Conservation (phyloP, 2,888 invertebrate species). For the Vanessa cardui region DNA sequence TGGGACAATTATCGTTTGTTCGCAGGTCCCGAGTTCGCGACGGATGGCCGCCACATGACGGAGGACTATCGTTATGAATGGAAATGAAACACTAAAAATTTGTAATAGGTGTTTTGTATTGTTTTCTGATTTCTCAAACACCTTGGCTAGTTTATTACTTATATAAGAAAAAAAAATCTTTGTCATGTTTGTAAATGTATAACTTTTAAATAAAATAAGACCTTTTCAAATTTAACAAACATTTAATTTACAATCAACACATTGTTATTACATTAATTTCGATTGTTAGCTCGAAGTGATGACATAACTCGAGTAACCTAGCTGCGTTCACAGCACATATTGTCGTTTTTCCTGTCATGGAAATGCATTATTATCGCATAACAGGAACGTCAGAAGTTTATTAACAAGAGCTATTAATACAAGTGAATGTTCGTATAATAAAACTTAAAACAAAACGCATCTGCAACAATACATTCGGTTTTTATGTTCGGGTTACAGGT, state of each 20-base stretch:
- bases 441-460: background rate
- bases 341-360: no score
- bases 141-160: background rate
- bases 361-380: no score
- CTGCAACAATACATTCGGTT: constrained; percentile 1
- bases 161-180: background rate
- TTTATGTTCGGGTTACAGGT: constrained; percentile 28
- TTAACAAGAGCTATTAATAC: no score
- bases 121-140: background rate
- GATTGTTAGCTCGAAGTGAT: no score
- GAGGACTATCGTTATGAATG: background rate
- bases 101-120: constrained; percentile 6
- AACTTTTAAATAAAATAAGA: background rate
- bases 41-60: constrained; percentile 42
- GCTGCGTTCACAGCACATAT: no score
- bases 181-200: background rate
- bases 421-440: no score
- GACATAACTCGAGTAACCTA: no score
- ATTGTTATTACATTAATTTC: no score
- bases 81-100: constrained; percentile 1
- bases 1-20: constrained; percentile 33
- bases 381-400: no score
- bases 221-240: no score
- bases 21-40: constrained; percentile 19
- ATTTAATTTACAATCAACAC: no score